Conservation (phyloP, 2,113 vertebrate species). For the mouse (Mus musculus) region DNA sequence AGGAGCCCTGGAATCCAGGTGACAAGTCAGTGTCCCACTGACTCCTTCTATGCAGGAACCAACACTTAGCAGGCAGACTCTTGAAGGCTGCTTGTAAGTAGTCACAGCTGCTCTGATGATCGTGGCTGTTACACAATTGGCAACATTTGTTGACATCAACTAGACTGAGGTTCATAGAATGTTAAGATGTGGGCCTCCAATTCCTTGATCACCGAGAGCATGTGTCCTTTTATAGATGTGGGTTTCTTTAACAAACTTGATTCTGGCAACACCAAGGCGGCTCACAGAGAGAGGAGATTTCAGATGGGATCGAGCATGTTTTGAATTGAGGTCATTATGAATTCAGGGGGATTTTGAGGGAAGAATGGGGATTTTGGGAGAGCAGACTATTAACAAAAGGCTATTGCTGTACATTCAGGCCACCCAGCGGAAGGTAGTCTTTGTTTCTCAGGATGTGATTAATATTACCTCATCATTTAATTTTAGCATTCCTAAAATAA, state of each 20-base stretch:
- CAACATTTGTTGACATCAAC: background rate
- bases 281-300: background rate
- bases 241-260: background rate
- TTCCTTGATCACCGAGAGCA: background rate
- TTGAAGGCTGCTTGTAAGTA: background rate
- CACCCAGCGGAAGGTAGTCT: slow-evolving; percentile 82
- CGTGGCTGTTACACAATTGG: background rate
- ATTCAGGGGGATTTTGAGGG: slow-evolving; percentile 71
- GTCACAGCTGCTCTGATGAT: background rate
- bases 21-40: background rate
- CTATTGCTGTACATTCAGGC: slow-evolving; percentile 69
- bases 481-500: slow-evolving; percentile 86
- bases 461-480: slow-evolving; percentile 83
- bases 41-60: background rate
- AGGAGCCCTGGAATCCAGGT: background rate
- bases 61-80: background rate
- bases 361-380: slow-evolving; percentile 74
- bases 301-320: background rate
- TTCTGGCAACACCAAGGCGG: background rate
- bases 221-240: background rate
- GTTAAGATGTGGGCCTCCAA: background rate
- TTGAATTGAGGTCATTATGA: slow-evolving; percentile 39
- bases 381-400: slow-evolving; percentile 66
- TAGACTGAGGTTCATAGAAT: background rate
- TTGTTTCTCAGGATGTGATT: slow-evolving; percentile 86